These are phyloP conservation scores for Syngnathoides biaculeatus DNA, from an alignment of 2,113 vertebrate genomes.

Conservation along the genomic window DNA sequence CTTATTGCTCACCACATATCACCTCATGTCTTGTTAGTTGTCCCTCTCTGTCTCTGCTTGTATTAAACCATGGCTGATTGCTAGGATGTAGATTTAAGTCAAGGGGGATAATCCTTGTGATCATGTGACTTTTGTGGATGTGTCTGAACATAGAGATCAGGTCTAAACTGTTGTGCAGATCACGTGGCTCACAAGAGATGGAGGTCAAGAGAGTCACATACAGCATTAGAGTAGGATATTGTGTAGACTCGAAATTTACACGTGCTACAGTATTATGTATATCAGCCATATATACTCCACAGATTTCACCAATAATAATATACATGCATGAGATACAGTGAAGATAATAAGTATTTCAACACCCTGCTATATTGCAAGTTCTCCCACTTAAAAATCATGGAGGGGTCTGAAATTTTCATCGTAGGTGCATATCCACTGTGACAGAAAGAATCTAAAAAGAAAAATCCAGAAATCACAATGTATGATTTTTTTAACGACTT, in stretches of 20 bases:
- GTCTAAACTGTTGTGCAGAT: constrained; percentile 32
- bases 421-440: no score
- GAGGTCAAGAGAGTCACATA: constrained; percentile 18
- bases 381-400: no score
- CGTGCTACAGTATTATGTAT: no score
- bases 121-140: constrained; percentile 49
- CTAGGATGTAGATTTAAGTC: constrained; percentile 50
- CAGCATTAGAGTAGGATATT: not conserved
- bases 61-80: constrained; percentile 56
- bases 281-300: no score
- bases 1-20: constrained; percentile 37
- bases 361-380: no score
- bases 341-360: no score
- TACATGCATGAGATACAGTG: not conserved
- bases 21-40: constrained; percentile 35
- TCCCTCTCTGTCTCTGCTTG: constrained; percentile 17
- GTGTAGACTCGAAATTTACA: not conserved
- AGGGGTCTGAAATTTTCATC: no score
- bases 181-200: constrained; percentile 3
- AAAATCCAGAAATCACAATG: no score
- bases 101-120: constrained; percentile 54
- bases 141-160: constrained; percentile 4
- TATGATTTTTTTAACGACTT: no score
- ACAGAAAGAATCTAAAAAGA: no score
- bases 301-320: no score